A percentile compares a stretch with the other conserved stretches of the same genome.
phyloP scores from a whole-genome alignment of 2,888 invertebrate species.

The Danaus chrysippus region DNA sequence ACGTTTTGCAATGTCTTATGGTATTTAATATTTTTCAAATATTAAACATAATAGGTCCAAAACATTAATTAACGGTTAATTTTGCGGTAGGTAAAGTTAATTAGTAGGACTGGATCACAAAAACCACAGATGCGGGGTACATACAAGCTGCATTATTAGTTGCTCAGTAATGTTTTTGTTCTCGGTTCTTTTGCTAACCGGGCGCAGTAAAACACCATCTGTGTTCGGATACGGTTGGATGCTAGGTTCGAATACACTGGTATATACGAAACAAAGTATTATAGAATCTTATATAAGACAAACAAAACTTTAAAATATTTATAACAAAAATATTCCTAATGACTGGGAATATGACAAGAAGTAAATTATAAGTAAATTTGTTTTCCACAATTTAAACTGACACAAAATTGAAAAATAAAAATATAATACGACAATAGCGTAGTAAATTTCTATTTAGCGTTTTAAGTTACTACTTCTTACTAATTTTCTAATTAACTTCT shows the following conservation, averaged over 20 bases:
- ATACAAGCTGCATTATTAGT: constrained; percentile 69
- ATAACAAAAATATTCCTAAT: background rate
- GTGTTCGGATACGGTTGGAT: constrained; percentile 55
- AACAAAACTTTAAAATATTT: background rate
- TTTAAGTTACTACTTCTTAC: background rate
- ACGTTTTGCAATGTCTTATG: too few relatives aligned
- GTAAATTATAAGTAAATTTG: too few relatives aligned
- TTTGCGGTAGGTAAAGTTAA: constrained; percentile 66
- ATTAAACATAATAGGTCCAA: constrained; percentile 54
- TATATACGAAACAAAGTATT: background rate
- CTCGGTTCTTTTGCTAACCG: constrained; percentile 60
- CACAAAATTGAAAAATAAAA: background rate
- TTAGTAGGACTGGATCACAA: constrained; percentile 66
- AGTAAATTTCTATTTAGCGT: background rate
- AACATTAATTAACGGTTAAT: constrained; percentile 64
- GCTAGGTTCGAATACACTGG: constrained; percentile 44
- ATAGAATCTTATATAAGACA: too few relatives aligned
- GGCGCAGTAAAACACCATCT: constrained; percentile 66
- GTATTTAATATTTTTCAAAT: constrained; percentile 34
- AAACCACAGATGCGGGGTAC: constrained; percentile 69
- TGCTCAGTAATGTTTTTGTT: constrained; percentile 64
- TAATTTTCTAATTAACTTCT: background rate
- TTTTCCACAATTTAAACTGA: too few relatives aligned
- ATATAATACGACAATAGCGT: background rate
- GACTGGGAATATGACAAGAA: too few relatives aligned